Evolutionary conservation across 1,140 invertebrate species (phyloP).

Genomic region (Plectrocnemia conspersa): DNA sequence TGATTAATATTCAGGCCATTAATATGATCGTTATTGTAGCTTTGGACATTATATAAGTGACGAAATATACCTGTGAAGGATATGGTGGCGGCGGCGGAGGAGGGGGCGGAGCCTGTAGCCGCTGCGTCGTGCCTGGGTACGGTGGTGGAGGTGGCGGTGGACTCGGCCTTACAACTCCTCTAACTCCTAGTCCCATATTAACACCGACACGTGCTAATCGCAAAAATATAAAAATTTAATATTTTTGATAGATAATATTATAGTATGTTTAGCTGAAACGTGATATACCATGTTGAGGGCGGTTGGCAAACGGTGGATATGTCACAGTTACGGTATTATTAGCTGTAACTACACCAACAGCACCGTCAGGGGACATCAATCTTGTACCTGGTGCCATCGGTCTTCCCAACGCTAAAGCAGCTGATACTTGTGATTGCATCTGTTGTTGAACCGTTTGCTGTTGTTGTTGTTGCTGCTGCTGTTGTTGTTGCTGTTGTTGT

Average conservation of each 20-base stretch:
- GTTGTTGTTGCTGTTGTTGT: not conserved
- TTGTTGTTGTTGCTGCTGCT: constrained; percentile 25
- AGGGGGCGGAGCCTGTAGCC: constrained; percentile 30
- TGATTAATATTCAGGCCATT: too few species aligned
- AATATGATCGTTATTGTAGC: constrained; percentile 17
- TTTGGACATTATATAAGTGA: constrained; percentile 30
- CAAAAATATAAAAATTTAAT: not conserved
- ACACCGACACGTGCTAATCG: constrained; percentile 39
- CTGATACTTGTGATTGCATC: constrained; percentile 59
- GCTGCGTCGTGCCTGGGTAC: constrained; percentile 48
- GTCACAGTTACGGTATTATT: constrained; percentile 61
- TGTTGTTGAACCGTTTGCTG: constrained; percentile 44
- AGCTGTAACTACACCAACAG: constrained; percentile 60
- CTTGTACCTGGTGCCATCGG: constrained; percentile 58
- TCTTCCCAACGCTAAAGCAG: constrained; percentile 56
- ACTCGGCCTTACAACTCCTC: constrained; percentile 46
- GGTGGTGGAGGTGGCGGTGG: constrained; percentile 62
- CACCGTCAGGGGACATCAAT: constrained; percentile 57
- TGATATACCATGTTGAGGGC: constrained; percentile 25
- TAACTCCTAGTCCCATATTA: constrained; percentile 38
- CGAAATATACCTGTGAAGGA: constrained; percentile 55
- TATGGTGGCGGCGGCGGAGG: constrained; percentile 59
- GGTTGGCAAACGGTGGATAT: constrained; percentile 51
- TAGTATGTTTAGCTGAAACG: constrained; percentile 4
- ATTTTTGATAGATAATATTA: constrained; percentile 6